These are phyloP conservation scores for Lycocorax pyrrhopterus DNA, from an alignment of 2,113 vertebrate species.

Conservation along the genomic window DNA sequence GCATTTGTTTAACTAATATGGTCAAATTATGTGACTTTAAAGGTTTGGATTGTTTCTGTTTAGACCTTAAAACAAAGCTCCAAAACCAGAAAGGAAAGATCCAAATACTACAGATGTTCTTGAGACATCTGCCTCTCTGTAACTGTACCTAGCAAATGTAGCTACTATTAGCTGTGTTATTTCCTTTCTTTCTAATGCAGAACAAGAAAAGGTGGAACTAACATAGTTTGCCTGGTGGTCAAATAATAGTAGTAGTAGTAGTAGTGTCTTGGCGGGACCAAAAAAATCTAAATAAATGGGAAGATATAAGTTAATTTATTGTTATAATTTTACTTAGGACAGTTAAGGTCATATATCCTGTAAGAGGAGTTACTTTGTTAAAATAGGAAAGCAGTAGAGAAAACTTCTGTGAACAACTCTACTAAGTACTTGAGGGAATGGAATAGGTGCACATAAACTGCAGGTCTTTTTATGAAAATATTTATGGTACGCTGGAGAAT, in stretches of 20 bases:
- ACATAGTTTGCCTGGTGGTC: not conserved
- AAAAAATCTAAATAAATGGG: not conserved
- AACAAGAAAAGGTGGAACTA: not conserved
- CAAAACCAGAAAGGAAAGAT: not conserved
- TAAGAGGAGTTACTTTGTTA: not conserved
- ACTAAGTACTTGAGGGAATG: not conserved
- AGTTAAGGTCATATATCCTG: not conserved
- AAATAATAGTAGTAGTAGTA: not conserved
- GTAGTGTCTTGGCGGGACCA: not conserved
- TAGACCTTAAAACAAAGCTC: not conserved
- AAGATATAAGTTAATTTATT: not conserved
- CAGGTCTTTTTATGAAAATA: not conserved
- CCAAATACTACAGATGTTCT: not conserved
- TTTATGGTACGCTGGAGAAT: not conserved
- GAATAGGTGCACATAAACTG: not conserved
- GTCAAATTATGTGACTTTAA: not conserved
- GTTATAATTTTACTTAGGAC: not conserved
- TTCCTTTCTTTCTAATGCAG: not conserved
- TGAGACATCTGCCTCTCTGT: not conserved
- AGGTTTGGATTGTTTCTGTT: not conserved
- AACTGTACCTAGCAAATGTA: not conserved
- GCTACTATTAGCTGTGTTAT: not conserved
- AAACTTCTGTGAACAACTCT: not conserved
- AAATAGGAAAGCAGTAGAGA: not conserved
- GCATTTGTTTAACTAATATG: not conserved